These are phyloP conservation scores for Perizoma affinitatum DNA, from an alignment of 2,888 invertebrate genomes.

Conservation along the genomic window DNA sequence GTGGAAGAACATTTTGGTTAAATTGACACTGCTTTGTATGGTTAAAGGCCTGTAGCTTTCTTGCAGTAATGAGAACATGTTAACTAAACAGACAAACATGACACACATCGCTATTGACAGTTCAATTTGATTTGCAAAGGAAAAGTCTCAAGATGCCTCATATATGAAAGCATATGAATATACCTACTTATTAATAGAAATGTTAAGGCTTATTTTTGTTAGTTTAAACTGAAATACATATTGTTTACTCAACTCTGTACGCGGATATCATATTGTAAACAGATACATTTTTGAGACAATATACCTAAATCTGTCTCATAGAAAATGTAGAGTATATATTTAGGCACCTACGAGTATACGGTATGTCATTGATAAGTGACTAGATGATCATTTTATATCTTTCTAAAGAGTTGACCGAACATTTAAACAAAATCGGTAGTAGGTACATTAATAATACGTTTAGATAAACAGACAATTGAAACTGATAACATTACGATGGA, in stretches of 20 bases:
- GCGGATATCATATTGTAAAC: no score
- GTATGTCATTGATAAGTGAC: no score
- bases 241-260: no score
- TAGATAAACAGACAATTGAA: conserved; percentile 9
- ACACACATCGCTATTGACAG: conserved; percentile 35
- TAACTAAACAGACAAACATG: conserved; percentile 39
- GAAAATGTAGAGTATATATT: no score
- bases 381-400: no score
- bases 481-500: conserved; percentile 10
- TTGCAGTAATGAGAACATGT: conserved; percentile 45
- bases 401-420: no score
- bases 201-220: conserved; percentile 3
- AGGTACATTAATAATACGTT: background rate
- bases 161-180: conserved; percentile 3
- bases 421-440: background rate
- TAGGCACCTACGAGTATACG: no score
- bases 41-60: conserved; percentile 49
- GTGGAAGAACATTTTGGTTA: conserved; percentile 27
- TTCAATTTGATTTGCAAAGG: conserved; percentile 15
- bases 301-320: no score
- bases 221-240: conserved; percentile 2
- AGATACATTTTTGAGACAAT: no score
- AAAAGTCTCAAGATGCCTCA: conserved; percentile 15
- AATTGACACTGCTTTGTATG: conserved; percentile 62
- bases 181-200: background rate